A percentile compares a stretch with the other conserved stretches of the same genome.
phyloP scores from a whole-genome alignment of 92 coral and sea anemone species.

The Zoanthus sociatus region DNA sequence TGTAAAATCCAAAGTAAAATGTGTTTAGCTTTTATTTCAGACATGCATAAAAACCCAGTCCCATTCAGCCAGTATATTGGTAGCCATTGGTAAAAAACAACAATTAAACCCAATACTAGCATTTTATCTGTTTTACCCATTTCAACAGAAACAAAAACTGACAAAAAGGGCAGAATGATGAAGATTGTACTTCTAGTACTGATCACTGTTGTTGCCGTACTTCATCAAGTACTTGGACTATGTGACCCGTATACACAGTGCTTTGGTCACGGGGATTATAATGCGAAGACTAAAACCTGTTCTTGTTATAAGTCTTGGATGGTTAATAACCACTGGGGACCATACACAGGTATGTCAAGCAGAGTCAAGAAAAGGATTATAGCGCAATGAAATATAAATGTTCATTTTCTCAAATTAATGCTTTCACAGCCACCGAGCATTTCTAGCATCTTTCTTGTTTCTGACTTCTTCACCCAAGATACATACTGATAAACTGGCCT shows the following conservation, averaged over 20 bases:
- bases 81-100: not conserved
- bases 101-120: not conserved
- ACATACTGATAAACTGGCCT: no score
- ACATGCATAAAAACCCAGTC: no score
- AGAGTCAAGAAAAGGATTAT: no score
- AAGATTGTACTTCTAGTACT: not conserved
- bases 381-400: no score
- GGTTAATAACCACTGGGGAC: slow-evolving; percentile 52
- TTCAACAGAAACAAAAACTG: not conserved
- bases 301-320: slow-evolving; percentile 43
- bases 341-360: slow-evolving; percentile 30
- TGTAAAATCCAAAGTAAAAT: no score
- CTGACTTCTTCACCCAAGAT: no score
- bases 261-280: slow-evolving; percentile 81
- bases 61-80: no score
- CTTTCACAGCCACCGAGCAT: no score
- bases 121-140: not conserved
- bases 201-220: not conserved
- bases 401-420: no score
- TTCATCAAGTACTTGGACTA: slow-evolving; percentile 29
- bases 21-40: no score
- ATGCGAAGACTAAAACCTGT: slow-evolving; percentile 67
- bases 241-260: slow-evolving; percentile 81
- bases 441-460: no score
- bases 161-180: not conserved